Evolutionary conservation across 2,113 vertebrate species (phyloP), one percentile per base, ranked within the genome.

Genomic region (Nothobranchius kuhntae): DNA sequence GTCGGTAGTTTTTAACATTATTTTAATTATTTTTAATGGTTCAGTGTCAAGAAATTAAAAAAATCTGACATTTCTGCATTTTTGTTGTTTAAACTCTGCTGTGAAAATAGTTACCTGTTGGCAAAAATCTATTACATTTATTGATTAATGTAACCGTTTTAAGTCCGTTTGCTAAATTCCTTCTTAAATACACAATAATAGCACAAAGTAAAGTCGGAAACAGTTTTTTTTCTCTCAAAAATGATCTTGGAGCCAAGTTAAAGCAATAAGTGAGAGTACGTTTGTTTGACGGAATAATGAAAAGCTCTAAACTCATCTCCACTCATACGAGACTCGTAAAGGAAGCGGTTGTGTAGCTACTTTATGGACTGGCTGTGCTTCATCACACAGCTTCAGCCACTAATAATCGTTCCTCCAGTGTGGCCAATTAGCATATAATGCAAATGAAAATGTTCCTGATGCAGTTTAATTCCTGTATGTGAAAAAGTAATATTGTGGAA

Each of bases 401-500:
- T 59, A 68, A 69, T 86, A 73, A 79, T 69, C 52, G 57, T 65
- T 81, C 56, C 45, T 55, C 46, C n/a, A 38, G 51, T 70, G 50
- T 51, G 52, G 40, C 17, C 40, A 35, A 79, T 86, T 81, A 82
- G 62, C 68, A 73, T 62, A 72, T 0, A 3, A 38, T 65, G 24
- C 75, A 81, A 80, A 84, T 78, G 7, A 83, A 77, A 83, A 53
- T 52, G 56, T 54, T 60, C 65, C 53, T 63, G 24, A 38, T 60
- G 24, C 21, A 55, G 67, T 71, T 67, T 61, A 64, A 53, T 65
- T 63, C 40, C 42, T 21, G 21, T 21, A 21, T 79, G 82, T 74
- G 77, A 61, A 71, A 77, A 76, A 53, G 73, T 74, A 71, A 78
- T 78, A 80, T 65, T 68, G 66, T 73, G 68, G 68, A 53, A 55